A percentile compares a stretch with the other conserved stretches of the same genome.
phyloP scores from a whole-genome alignment of 2,113 vertebrate genomes.

The Cinclus cinclus region DNA sequence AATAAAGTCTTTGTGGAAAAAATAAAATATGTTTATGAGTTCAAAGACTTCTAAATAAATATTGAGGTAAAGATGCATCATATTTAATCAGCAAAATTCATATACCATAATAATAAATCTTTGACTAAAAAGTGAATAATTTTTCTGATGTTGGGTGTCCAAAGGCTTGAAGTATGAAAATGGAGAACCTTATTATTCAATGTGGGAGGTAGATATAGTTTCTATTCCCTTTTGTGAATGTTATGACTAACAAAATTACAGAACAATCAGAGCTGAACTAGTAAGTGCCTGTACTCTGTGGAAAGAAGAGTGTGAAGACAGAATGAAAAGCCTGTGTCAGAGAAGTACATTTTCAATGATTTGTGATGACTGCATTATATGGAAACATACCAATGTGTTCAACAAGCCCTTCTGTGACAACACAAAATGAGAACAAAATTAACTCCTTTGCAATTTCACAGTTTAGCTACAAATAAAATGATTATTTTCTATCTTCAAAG shows the following conservation, averaged over 20 bases:
- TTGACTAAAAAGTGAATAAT: not conserved
- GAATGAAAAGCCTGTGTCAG: not conserved
- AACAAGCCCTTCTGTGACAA: not conserved
- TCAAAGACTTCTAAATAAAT: not conserved
- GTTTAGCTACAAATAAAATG: not conserved
- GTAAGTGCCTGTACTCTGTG: not conserved
- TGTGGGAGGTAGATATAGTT: not conserved
- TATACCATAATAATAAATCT: not conserved
- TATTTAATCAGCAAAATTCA: not conserved
- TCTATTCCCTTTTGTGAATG: not conserved
- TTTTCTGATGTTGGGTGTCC: not conserved
- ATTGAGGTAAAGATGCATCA: not conserved
- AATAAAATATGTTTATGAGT: not conserved
- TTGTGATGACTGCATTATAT: not conserved
- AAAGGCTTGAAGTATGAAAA: not conserved
- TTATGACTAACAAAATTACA: not conserved
- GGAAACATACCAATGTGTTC: not conserved
- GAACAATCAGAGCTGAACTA: not conserved
- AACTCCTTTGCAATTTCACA: not conserved
- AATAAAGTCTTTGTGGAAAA: not conserved
- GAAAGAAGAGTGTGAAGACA: not conserved
- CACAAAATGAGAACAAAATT: not conserved
- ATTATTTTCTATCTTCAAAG: not conserved
- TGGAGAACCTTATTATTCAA: not conserved
- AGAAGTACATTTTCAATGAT: not conserved